Conservation (phyloP, 2,113 vertebrate genomes). For the Phalacrocorax pelagicus region DNA sequence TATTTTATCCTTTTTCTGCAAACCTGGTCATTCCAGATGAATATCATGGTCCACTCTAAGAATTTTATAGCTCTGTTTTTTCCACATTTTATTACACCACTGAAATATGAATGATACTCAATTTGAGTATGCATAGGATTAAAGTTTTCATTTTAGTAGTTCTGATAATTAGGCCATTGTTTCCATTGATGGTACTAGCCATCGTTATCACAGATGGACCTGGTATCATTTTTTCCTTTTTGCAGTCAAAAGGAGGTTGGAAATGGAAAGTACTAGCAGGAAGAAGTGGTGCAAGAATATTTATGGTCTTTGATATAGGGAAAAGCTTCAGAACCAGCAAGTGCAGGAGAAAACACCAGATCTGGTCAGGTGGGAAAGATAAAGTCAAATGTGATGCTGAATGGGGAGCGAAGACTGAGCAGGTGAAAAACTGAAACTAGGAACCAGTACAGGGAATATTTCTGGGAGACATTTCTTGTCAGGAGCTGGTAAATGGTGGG, state of each 20-base stretch:
- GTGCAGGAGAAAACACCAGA: not conserved
- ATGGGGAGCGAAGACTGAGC: not conserved
- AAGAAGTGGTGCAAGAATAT: not conserved
- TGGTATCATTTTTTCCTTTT: not conserved
- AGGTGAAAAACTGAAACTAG: not conserved
- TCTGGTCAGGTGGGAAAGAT: not conserved
- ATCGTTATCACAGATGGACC: not conserved
- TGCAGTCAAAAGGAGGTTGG: not conserved
- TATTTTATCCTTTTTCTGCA: not conserved
- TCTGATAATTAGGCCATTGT: not conserved
- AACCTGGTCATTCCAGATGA: not conserved
- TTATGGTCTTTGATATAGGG: not conserved
- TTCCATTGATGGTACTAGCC: not conserved
- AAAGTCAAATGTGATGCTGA: not conserved
- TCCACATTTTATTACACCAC: not conserved
- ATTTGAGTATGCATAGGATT: not conserved
- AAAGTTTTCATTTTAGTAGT: not conserved
- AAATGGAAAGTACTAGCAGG: not conserved
- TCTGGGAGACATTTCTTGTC: not conserved
- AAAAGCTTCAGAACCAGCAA: not conserved
- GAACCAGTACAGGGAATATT: not conserved
- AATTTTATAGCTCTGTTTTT: not conserved
- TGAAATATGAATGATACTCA: not conserved
- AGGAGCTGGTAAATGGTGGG: not conserved
- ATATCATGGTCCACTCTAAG: not conserved